phyloP scores from a whole-genome alignment of 2,113 vertebrate genomes.

The Semnornis frantzii region DNA sequence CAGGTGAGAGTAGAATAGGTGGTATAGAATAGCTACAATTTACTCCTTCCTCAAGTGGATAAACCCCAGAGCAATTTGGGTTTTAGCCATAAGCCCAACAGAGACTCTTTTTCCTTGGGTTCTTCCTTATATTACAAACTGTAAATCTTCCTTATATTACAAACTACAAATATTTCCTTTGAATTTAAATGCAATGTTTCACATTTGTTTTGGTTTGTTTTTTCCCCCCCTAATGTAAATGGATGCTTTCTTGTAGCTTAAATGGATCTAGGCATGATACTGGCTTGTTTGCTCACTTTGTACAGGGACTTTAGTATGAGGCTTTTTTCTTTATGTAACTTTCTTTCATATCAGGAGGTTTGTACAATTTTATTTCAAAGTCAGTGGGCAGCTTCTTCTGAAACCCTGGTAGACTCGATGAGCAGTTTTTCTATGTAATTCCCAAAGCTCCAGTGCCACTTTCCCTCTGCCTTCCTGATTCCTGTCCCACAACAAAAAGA shows the following conservation, averaged over 20 bases:
- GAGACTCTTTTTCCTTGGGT: not conserved
- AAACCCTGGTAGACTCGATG: not conserved
- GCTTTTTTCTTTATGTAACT: not conserved
- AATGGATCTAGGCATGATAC: not conserved
- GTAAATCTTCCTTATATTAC: not conserved
- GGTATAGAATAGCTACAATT: not conserved
- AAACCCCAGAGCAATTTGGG: not conserved
- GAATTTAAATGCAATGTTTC: slow-evolving; percentile 4
- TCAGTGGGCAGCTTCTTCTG: not conserved
- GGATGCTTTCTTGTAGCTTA: not conserved
- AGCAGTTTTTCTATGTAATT: not conserved
- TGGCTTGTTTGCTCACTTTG: not conserved
- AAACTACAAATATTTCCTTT: slow-evolving; percentile 31
- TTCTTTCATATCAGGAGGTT: not conserved
- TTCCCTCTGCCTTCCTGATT: not conserved
- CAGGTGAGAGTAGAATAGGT: not conserved
- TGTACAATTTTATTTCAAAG: not conserved
- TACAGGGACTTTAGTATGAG: not conserved
- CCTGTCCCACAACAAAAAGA: not conserved
- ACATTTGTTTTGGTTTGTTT: not conserved
- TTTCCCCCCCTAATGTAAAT: not conserved
- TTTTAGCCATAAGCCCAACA: not conserved
- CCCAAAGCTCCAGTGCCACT: not conserved
- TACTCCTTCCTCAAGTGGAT: not conserved
- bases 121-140: not conserved